Evolutionary conservation across 2,113 vertebrate species (phyloP).

Genomic region (Motacilla alba): DNA sequence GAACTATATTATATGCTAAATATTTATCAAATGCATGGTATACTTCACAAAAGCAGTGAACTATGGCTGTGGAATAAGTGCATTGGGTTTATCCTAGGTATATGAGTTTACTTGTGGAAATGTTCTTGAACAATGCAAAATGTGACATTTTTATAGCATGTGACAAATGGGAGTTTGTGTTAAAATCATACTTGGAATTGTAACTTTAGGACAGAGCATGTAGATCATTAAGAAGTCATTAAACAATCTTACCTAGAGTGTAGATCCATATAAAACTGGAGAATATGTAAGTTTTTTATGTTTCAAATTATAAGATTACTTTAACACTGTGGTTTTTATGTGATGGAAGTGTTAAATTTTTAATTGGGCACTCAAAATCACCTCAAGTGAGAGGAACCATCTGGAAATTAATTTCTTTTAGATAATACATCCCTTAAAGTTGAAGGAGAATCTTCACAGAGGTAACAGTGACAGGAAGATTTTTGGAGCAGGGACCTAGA

Average conservation of each 20-base stretch:
- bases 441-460: neutral
- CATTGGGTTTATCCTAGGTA: neutral
- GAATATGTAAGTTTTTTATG: neutral
- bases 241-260: neutral
- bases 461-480: neutral
- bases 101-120: neutral
- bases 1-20: constrained; percentile 40
- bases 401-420: neutral
- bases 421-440: neutral
- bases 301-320: neutral
- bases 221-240: neutral
- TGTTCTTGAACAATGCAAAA: neutral
- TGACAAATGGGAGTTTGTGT: neutral
- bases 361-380: neutral
- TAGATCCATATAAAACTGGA: neutral
- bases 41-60: neutral
- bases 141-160: neutral
- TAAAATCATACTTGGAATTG: neutral
- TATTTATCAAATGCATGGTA: constrained; percentile 3
- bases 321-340: neutral
- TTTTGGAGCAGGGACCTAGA: neutral
- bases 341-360: neutral
- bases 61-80: neutral
- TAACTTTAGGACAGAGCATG: neutral
- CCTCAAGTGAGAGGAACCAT: accelerated